phyloP scores from a whole-genome alignment of 2,888 invertebrate species.

The Keiferia lycopersicella region DNA sequence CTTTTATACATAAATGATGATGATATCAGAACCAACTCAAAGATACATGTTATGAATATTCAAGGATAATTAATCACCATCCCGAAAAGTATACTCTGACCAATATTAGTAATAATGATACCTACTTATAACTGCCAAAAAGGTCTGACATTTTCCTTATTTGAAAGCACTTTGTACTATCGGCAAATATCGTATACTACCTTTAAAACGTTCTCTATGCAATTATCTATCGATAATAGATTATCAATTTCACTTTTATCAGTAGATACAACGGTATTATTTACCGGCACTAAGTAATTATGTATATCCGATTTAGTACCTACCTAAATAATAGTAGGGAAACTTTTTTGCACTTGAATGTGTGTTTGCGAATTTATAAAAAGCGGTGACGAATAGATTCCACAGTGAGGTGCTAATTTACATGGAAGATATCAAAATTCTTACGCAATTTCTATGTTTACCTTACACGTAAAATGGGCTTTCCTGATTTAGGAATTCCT shows the following conservation, averaged over 20 bases:
- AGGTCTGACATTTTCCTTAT: not conserved
- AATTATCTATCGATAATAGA: conserved; percentile 10
- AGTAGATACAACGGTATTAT: conserved; percentile 28
- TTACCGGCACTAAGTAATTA: conserved; percentile 22
- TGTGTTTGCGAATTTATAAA: not conserved
- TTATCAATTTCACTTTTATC: conserved; percentile 18
- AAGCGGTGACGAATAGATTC: conserved; percentile 13
- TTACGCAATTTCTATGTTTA: conserved; percentile 42
- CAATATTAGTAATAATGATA: not conserved
- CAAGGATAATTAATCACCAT: not conserved
- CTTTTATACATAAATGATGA: too few relatives aligned
- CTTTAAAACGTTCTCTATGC: not conserved
- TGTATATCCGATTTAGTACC: not conserved
- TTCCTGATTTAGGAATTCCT: not conserved
- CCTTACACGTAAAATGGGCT: conserved; percentile 31
- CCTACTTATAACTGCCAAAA: not conserved
- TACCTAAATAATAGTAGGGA: not conserved
- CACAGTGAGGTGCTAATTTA: conserved; percentile 1
- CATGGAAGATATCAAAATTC: conserved; percentile 21
- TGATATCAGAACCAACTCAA: not conserved
- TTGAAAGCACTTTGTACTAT: not conserved
- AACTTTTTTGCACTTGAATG: not conserved
- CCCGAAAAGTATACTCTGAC: too few relatives aligned
- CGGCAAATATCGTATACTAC: not conserved
- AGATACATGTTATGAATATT: not conserved